Percentiles rank a stretch among this genome's conserved stretches.
Conservation (phyloP, 2,797 vertebrate species). For the Chiroxiphia lanceolata region DNA sequence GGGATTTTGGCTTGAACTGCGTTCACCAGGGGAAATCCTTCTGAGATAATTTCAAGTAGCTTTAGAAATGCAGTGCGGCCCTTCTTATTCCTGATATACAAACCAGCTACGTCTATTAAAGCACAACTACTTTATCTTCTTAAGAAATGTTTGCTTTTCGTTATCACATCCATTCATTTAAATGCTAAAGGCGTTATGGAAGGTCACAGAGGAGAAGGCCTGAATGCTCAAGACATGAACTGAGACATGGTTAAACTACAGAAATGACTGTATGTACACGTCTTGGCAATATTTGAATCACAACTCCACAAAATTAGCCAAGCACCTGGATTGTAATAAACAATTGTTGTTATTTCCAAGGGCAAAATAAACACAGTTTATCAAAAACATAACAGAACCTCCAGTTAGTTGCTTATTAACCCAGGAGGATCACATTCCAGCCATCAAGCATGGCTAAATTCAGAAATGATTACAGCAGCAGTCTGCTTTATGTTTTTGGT, state of each 20-base stretch:
- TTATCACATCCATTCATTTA: not conserved
- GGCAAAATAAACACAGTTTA: not conserved
- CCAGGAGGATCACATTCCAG: not conserved
- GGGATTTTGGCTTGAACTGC: rapidly evolving
- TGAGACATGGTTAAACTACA: not conserved
- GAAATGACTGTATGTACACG: not conserved
- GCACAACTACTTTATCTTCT: not conserved
- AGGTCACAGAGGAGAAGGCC: not conserved
- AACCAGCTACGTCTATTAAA: not conserved
- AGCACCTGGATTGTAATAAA: not conserved
- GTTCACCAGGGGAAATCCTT: not conserved
- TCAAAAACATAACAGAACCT: not conserved
- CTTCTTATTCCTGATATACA: not conserved
- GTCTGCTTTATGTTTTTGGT: not conserved
- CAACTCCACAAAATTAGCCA: not conserved
- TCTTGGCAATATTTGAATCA: not conserved
- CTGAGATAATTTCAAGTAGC: not conserved
- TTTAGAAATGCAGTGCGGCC: not conserved
- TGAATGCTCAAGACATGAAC: not conserved
- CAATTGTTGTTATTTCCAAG: not conserved
- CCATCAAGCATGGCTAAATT: not conserved
- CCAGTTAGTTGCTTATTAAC: not conserved
- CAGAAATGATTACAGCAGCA: not conserved
- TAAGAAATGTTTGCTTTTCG: not conserved
- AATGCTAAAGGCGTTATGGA: not conserved